These are phyloP conservation scores for Nixonia krombeini DNA, from an alignment of 1,140 invertebrate genomes.

Conservation along the genomic window DNA sequence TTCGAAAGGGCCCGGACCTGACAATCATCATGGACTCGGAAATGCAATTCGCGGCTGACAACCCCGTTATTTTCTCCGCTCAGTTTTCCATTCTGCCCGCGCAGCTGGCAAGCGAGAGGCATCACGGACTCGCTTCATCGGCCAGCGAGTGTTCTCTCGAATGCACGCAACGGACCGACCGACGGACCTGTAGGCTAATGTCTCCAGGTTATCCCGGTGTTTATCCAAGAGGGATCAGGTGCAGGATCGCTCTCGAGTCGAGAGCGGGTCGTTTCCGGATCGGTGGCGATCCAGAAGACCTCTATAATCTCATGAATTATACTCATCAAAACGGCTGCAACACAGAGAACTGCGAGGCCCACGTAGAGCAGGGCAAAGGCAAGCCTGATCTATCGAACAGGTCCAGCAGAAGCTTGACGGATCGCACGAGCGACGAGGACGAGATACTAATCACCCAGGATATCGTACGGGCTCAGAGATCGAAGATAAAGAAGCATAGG, in stretches of 20 bases:
- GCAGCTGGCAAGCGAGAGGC: slow-evolving; percentile 48
- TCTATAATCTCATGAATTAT: slow-evolving; percentile 62
- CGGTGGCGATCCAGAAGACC: slow-evolving; percentile 54
- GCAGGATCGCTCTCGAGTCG: slow-evolving; percentile 56
- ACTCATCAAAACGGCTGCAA: slow-evolving; percentile 56
- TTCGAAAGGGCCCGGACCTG: slow-evolving; percentile 55
- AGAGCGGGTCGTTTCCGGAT: slow-evolving; percentile 55
- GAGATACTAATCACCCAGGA: slow-evolving; percentile 53
- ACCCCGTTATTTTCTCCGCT: slow-evolving; percentile 62
- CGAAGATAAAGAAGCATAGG: slow-evolving; percentile 30
- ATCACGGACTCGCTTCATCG: slow-evolving; percentile 41
- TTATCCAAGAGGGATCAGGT: slow-evolving; percentile 58
- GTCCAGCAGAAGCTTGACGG: slow-evolving; percentile 15
- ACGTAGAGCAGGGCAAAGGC: slow-evolving; percentile 23
- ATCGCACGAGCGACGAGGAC: slow-evolving; percentile 44
- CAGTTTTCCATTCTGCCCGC: slow-evolving; percentile 57
- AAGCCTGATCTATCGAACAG: slow-evolving; percentile 11
- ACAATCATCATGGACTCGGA: slow-evolving; percentile 58
- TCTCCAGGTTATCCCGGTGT: slow-evolving; percentile 60
- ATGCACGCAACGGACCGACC: slow-evolving; percentile 55
- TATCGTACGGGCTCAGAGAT: slow-evolving; percentile 14
- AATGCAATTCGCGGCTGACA: slow-evolving; percentile 56
- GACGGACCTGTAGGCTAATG: slow-evolving; percentile 48
- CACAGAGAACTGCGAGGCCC: slow-evolving; percentile 59
- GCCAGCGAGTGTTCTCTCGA: slow-evolving; percentile 55